phyloP scores from a whole-genome alignment of 2,888 invertebrate species.

The Minunthozetes semirufus region DNA sequence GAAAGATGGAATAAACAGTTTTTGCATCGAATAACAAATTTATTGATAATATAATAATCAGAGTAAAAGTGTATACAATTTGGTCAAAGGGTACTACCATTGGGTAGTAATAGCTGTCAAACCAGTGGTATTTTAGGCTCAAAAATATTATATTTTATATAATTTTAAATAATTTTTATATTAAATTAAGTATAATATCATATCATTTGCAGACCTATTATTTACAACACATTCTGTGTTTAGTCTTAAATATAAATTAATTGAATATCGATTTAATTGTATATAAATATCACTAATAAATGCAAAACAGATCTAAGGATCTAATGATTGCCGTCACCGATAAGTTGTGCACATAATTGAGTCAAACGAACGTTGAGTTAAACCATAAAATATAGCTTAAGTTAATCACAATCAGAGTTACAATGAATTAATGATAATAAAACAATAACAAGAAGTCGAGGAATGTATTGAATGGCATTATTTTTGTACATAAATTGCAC shows the following conservation, averaged over 20 bases:
- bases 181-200: too few species aligned
- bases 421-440: not conserved
- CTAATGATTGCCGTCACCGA: constrained; percentile 13
- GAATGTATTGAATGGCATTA: too few species aligned
- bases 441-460: not conserved
- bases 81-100: too few species aligned
- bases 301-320: not conserved
- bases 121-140: too few species aligned
- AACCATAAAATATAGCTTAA: not conserved
- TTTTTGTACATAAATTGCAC: constrained; percentile 8
- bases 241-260: not conserved
- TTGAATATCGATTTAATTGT: not conserved
- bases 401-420: not conserved
- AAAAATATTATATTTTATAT: too few species aligned
- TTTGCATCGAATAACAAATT: too few species aligned
- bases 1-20: too few species aligned
- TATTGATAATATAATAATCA: too few species aligned
- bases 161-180: too few species aligned
- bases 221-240: not conserved
- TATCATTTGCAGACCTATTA: not conserved
- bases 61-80: too few species aligned
- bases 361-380: not conserved
- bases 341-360: not conserved
- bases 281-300: constrained; percentile 10
- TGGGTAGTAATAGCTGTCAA: too few species aligned